Evolutionary conservation across 2,113 vertebrate genomes (phyloP), one percentile per base, ranked within the genome.

Genomic region (Pao palembangensis): DNA sequence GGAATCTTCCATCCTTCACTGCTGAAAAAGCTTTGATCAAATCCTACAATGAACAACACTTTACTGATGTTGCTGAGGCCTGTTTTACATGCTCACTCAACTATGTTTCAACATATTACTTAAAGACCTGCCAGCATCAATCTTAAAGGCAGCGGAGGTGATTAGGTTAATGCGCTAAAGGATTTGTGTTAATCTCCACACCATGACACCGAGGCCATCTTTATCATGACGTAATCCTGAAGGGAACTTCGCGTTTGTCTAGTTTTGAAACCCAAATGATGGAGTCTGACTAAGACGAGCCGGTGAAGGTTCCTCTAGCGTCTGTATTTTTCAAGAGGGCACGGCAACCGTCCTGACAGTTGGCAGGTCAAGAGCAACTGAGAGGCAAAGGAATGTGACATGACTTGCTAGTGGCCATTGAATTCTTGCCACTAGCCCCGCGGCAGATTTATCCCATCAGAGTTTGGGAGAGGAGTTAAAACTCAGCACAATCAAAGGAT

Each of bases 381-480:
- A 67, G 56, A 67, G 18, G 64, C 43, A 38, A 66, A 69, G 71
- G 47, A 65, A 80, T 73, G 74, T 16, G 15, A 72, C 49, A 21
- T 23, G 59, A 44, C 64, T 69, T 5, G 20, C 34, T 47, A 25
- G 18, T 34, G 18, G 56, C 25, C 51, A 67, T 41, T 49, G 56
- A 56, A 58, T 55, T 64, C 55, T 51, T 17, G 6, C 28, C 20
- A 28, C 20, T 6, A 55, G 53, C 49, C 49, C 12, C 18, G 43
- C 55, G 46, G 72, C 84, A 81, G 75, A 80, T 86, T 89, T 83
- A 82, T 82, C 80, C 64, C 53, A 76, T 60, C 55, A 54, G 61
- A 44, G 38, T 34, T 58, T 42, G 1, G 25, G 17, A 2, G 7
- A 51, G 44, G 11, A 65, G n/a, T 11, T 38, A 46, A 43, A 63